Conservation (phyloP, 2,888 invertebrate genomes). For the Punctoribates punctum region DNA sequence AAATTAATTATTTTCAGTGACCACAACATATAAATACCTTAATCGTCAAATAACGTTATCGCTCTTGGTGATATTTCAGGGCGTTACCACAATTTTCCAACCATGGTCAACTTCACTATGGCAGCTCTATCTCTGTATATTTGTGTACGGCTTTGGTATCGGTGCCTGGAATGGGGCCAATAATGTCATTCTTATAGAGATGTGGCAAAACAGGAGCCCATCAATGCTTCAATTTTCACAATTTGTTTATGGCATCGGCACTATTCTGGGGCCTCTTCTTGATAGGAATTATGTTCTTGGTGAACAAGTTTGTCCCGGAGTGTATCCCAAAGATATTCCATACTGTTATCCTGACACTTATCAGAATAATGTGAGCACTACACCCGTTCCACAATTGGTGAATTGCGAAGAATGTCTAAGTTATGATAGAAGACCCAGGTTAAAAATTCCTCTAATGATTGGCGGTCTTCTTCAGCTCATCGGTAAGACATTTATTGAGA, state of each 20-base stretch:
- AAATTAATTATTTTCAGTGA: background rate
- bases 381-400: background rate
- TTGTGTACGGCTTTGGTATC: constrained; percentile 32
- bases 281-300: constrained; percentile 24
- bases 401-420: background rate
- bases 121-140: background rate
- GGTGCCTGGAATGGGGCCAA: constrained; percentile 34
- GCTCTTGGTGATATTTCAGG: background rate
- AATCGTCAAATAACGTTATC: constrained; percentile 31
- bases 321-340: background rate
- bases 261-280: constrained; percentile 38
- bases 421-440: background rate
- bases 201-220: constrained; percentile 40
- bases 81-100: background rate
- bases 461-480: background rate
- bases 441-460: background rate
- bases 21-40: constrained; percentile 16
- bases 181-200: constrained; percentile 40
- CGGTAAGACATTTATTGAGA: background rate
- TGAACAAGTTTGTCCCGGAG: background rate
- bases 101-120: constrained; percentile 1
- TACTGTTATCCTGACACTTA: too few species aligned
- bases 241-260: constrained; percentile 41
- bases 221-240: constrained; percentile 40
- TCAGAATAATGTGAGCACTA: background rate